Conservation (phyloP, 2,888 invertebrate species). For the Cantharis flavilabris region DNA sequence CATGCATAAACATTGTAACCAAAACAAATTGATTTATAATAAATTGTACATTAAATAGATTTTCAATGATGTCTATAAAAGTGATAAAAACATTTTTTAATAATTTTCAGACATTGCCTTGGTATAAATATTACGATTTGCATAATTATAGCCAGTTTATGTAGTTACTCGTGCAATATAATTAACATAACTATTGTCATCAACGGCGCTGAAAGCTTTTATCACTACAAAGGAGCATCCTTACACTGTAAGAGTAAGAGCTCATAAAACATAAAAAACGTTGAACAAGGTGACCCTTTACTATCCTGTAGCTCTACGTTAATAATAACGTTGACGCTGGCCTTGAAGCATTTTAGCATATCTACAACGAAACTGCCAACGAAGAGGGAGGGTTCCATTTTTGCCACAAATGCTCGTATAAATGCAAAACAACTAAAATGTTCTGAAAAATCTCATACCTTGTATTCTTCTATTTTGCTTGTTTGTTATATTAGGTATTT, state of each 20-base stretch:
- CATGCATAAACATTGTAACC: not conserved
- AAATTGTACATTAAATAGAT: not conserved
- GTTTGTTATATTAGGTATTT: constrained; percentile 11
- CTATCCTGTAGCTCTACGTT: constrained; percentile 24
- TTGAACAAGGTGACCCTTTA: constrained; percentile 29
- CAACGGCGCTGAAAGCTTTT: constrained; percentile 23
- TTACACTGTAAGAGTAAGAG: constrained; percentile 24
- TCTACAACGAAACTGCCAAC: constrained; percentile 22
- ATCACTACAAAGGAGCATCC: constrained; percentile 21
- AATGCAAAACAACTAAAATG: constrained; percentile 22
- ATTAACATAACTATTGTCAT: constrained; percentile 32
- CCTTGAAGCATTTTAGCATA: constrained; percentile 28
- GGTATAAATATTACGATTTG: constrained; percentile 15
- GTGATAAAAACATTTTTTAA: constrained; percentile 33
- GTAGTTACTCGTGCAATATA: constrained; percentile 28
- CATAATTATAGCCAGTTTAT: constrained; percentile 27
- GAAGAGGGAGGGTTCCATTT: constrained; percentile 18
- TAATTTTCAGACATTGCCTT: constrained; percentile 29
- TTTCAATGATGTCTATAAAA: constrained; percentile 10
- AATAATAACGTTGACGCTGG: constrained; percentile 28
- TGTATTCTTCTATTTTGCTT: constrained; percentile 17
- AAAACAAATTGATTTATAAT: not conserved
- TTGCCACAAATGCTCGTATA: constrained; percentile 26
- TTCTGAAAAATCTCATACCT: constrained; percentile 17
- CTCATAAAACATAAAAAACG: constrained; percentile 29